Conservation (phyloP, 30 jellyfish, hydroid and myxozoan genomes). For the Chrysaora quinquecirrha region DNA sequence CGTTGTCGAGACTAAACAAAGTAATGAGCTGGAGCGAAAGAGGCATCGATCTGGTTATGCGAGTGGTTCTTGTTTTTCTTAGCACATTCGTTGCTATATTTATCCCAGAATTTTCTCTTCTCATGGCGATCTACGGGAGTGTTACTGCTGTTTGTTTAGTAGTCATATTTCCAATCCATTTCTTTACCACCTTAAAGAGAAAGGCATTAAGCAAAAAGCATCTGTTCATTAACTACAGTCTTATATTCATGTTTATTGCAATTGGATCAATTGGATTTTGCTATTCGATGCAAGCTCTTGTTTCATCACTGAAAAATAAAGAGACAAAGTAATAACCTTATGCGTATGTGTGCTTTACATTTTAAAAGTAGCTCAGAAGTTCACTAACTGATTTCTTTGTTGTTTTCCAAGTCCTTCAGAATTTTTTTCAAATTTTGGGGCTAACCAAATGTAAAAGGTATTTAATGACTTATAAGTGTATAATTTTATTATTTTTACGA, state of each 20-base stretch:
- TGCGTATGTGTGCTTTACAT: too few species aligned
- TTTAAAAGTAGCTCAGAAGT: too few species aligned
- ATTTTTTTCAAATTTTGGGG: too few species aligned
- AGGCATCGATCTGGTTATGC: constrained; percentile 61
- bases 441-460: too few species aligned
- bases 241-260: constrained; percentile 8
- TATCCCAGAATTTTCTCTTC: constrained; percentile 81
- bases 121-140: constrained; percentile 90
- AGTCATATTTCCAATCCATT: constrained; percentile 60
- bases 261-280: constrained; percentile 54
- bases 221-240: constrained; percentile 10
- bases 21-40: constrained; percentile 78
- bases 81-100: constrained; percentile 63
- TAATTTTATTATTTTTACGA: too few species aligned
- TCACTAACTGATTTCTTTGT: too few species aligned
- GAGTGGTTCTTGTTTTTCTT: constrained; percentile 59
- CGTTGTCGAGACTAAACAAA: constrained; percentile 29
- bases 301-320: constrained; percentile 21
- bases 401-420: too few species aligned
- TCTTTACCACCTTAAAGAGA: constrained; percentile 35
- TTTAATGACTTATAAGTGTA: too few species aligned
- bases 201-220: background rate
- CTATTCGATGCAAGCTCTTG: constrained; percentile 47
- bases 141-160: constrained; percentile 77
- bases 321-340: too few species aligned